Base-by-base conservation (phyloP, 35 echinoderm and acorn worm species). In the Ophiothrix spiculata region DNA sequence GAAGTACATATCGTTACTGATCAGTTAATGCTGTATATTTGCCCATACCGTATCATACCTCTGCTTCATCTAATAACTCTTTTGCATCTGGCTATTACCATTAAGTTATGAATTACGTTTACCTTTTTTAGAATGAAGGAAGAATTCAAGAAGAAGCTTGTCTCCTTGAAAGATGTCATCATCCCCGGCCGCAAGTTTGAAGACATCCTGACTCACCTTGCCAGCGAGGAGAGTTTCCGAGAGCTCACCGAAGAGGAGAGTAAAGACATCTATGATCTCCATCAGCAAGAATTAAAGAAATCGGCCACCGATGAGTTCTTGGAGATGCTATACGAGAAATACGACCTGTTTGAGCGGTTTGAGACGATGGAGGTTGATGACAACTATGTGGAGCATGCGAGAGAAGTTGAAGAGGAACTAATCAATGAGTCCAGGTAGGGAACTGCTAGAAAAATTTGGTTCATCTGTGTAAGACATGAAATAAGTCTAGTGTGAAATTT, bases 101-200 rank as follows among this genome's bases (percentile, higher is more conserved):
- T 64, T 21, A 21, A 21, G 56, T 64, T 64, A 64, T 21, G 29
- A 40, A 19, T 39, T 49, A 13, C 0, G 1, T 42, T 16, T 38
- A 15, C 31, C 35, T 80, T 54, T 81, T 83, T 17, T 38, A 94
- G 92, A 35, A 99, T 99, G 96, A 94, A 99, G 75, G 86, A 60
- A 41, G 96, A 99, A 3, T 99, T 93, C 89, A 88, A 88, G 39
- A 91, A 94, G 74, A 86, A 94, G 8, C 75, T 94, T 32, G 64
- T 86, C 37, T 39, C 85, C 16, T 76, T 90, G 38, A 80, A 39
- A 6, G 84, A 91, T 33, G 86, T 89, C 31, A 89, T 99, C 17
- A 64, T 89, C 17, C 88, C 96, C 3, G 88, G 88, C 29, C 90
- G 92, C 4, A 74, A 85, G 39, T 87, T 80, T 19, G 77, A 93